A percentile compares a stretch with the other conserved stretches of the same genome.
Evolutionary conservation across 2,797 vertebrate species (phyloP).

Genomic region (Hoplostethus atlanticus): DNA sequence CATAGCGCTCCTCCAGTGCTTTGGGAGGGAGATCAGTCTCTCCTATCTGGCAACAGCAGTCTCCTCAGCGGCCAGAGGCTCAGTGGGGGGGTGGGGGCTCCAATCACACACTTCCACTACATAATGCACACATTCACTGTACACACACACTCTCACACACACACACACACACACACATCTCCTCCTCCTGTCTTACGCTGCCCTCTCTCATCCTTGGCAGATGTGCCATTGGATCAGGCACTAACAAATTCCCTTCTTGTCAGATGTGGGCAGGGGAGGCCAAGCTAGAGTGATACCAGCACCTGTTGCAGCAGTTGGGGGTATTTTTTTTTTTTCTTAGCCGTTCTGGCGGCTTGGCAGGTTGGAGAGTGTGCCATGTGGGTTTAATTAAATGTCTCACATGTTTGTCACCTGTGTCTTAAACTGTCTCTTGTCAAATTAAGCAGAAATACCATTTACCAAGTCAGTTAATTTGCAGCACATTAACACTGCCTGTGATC

Average conservation of each 20-base stretch:
- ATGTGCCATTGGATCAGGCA: conserved; percentile 64
- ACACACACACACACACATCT: conserved; percentile 33
- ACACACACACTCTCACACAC: conserved; percentile 15
- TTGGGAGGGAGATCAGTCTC: too few relatives aligned
- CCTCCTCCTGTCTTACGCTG: conserved; percentile 13
- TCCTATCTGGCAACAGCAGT: conserved; percentile 60
- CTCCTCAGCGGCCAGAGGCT: conserved; percentile 67
- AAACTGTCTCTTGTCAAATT: background rate
- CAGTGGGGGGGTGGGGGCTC: conserved; percentile 18
- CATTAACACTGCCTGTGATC: too few relatives aligned
- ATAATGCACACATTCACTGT: background rate
- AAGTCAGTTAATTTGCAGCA: too few relatives aligned
- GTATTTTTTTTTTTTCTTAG: too few relatives aligned
- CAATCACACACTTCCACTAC: conserved; percentile 25
- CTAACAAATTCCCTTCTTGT: conserved; percentile 62
- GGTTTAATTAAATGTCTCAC: too few relatives aligned
- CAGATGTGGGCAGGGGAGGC: conserved; percentile 27
- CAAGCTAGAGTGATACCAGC: conserved; percentile 39
- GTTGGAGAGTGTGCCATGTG: too few relatives aligned
- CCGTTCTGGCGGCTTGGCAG: too few relatives aligned
- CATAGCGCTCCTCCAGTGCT: conserved; percentile 32
- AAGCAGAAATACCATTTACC: background rate
- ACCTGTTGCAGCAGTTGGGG: conserved; percentile 63
- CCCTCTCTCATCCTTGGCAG: conserved; percentile 55
- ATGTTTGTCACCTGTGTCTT: background rate